Percentiles rank a stretch among this genome's conserved stretches.
phyloP scores from a whole-genome alignment of 2,888 invertebrate species.

The Tanaodytes sp. region DNA sequence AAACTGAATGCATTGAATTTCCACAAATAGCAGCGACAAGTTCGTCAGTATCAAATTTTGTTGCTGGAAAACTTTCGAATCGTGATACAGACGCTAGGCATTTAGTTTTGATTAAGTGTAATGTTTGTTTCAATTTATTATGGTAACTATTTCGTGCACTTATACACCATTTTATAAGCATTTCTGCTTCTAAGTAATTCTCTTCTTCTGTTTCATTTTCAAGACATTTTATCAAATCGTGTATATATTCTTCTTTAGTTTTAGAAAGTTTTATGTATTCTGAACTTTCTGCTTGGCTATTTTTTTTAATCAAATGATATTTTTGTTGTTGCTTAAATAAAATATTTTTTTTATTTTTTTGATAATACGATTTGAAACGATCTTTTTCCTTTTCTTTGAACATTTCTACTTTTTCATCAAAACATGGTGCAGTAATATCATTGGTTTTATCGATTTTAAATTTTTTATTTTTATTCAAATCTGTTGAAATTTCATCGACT shows the following conservation, averaged over 20 bases:
- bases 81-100: slow-evolving; percentile 3
- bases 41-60: slow-evolving; percentile 9
- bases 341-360: no score
- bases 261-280: slow-evolving; percentile 12
- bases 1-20: slow-evolving; percentile 10
- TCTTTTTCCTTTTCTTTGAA: no score
- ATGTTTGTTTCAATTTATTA: neutral
- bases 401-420: no score
- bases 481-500: no score
- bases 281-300: neutral
- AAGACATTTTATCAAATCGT: neutral
- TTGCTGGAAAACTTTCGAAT: slow-evolving; percentile 9
- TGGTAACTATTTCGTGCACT: neutral
- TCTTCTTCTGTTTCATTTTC: neutral
- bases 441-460: no score
- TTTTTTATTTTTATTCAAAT: no score
- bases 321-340: no score
- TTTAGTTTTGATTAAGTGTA: slow-evolving; percentile 11
- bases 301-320: no score
- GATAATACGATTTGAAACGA: no score
- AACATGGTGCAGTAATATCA: no score
- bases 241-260: slow-evolving; percentile 18
- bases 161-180: slow-evolving; percentile 16
- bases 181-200: neutral
- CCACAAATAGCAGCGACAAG: slow-evolving; percentile 11